Base-by-base conservation (phyloP, 2,113 vertebrate species). In the Illadopsis cleaveri region DNA sequence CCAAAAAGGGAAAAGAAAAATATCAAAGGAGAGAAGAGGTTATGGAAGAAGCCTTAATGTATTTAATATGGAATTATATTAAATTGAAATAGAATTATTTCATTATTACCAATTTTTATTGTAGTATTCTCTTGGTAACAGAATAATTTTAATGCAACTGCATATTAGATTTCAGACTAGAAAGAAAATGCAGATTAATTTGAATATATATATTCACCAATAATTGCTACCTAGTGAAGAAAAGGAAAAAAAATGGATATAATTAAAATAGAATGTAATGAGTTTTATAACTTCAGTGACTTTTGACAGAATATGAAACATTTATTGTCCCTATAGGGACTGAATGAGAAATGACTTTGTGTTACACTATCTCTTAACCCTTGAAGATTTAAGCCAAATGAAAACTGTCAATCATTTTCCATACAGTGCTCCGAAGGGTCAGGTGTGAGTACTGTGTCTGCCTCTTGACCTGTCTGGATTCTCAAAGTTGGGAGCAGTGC, bases 41-140 rank as follows among this genome's bases (percentile, higher is more conserved):
- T 93, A 81, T 35, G 15, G 69, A 79, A 65, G 65, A 91, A 88
- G 15, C 48, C 57, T 96, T 84, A 47, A 82, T 54, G 35, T 84
- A 68, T 95, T 97, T 94, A 95, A 95, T 94, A 94, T 71, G 94
- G 93, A 93, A 96, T 97, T 93, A 91, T 93, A 96, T 96, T 96
- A 96, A 97, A 95, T 91, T 91, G 57, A 86, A 96, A 89, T 78
- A 82, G 89, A 96, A 96, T 96, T 96, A 91, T 92, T 95, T 96
- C 79, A 93, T 97, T 97, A 96, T 95, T 96, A 78, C n/a, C 30
- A 72, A 44, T 60, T 94, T 96, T 96, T 96, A 94, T 93, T 97
- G 89, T 89, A 96, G 93, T 97, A 96, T 96, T 97, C 93, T 96
- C 92, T 80, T 94, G 97, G 95, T 95, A 96, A 75, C 79, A 77